These are phyloP conservation scores for Scolopax mira DNA, from an alignment of 2,113 vertebrate species.

Conservation along the genomic window DNA sequence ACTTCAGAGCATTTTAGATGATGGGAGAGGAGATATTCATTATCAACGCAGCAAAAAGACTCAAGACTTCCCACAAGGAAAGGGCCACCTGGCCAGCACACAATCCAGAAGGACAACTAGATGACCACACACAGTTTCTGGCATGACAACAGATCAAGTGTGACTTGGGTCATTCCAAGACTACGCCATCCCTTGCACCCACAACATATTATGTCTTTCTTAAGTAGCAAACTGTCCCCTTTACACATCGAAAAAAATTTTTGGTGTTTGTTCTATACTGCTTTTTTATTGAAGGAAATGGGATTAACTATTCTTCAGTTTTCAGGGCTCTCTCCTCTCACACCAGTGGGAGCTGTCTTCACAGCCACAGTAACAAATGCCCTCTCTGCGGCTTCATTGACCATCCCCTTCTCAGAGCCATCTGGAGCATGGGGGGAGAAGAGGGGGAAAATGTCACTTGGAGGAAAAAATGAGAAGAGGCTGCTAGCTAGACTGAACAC, in stretches of 20 bases:
- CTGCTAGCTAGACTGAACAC: neutral
- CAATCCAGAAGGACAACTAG: neutral
- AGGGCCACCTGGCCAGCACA: neutral
- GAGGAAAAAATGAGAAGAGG: neutral
- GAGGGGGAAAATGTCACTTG: neutral
- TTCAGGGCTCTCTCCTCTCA: neutral
- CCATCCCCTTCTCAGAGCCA: neutral
- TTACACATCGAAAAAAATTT: neutral
- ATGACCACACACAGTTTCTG: neutral
- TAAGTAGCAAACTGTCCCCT: neutral
- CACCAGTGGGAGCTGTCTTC: neutral
- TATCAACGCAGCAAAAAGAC: neutral
- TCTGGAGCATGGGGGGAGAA: neutral
- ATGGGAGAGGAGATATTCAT: neutral
- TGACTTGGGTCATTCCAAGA: neutral
- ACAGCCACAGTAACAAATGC: neutral
- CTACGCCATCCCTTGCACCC: neutral
- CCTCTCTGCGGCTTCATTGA: neutral
- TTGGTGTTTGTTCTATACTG: neutral
- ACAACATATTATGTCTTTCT: neutral
- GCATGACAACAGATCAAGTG: neutral
- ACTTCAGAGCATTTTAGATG: neutral
- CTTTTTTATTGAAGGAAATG: neutral
- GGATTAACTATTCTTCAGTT: neutral
- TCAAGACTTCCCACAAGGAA: neutral